phyloP scores from a whole-genome alignment of 2,797 vertebrate species.

The Octomys mimax region DNA sequence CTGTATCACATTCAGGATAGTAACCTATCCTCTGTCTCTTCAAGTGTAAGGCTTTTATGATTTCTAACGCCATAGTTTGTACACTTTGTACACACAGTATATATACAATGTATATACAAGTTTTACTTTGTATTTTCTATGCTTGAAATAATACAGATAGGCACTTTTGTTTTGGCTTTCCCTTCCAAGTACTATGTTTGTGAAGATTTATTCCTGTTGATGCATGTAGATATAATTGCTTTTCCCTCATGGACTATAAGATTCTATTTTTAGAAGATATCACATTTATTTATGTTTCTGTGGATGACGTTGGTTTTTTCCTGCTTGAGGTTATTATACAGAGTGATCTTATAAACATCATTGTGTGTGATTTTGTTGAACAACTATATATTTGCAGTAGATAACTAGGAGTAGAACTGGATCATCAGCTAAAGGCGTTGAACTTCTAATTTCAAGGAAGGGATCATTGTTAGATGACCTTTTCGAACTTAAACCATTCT shows the following conservation, averaged over 20 bases:
- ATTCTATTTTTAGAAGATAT: slow-evolving; percentile 9
- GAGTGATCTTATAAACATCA: background rate
- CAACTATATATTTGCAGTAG: background rate
- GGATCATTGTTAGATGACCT: background rate
- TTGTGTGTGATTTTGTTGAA: background rate
- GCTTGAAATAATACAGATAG: slow-evolving; percentile 3
- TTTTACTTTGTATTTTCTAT: background rate
- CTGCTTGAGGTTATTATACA: background rate
- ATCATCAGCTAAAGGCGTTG: slow-evolving; percentile 1
- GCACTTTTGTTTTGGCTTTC: background rate
- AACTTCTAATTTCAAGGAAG: slow-evolving; percentile 47
- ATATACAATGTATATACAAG: background rate
- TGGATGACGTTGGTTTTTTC: background rate
- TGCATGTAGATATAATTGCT: background rate
- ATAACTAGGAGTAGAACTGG: background rate
- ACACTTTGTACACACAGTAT: background rate
- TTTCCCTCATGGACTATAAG: background rate
- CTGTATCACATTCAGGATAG: background rate
- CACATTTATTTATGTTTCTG: background rate
- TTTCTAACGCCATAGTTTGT: slow-evolving; percentile 27
- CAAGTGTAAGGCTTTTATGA: background rate
- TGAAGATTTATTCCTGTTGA: background rate
- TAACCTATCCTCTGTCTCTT: background rate
- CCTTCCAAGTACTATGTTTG: background rate
- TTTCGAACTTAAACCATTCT: slow-evolving; percentile 7